Evolutionary conservation across 2,797 vertebrate genomes (phyloP), one percentile per base, ranked within the genome.

Genomic region (Acrocephalus scirpaceus): DNA sequence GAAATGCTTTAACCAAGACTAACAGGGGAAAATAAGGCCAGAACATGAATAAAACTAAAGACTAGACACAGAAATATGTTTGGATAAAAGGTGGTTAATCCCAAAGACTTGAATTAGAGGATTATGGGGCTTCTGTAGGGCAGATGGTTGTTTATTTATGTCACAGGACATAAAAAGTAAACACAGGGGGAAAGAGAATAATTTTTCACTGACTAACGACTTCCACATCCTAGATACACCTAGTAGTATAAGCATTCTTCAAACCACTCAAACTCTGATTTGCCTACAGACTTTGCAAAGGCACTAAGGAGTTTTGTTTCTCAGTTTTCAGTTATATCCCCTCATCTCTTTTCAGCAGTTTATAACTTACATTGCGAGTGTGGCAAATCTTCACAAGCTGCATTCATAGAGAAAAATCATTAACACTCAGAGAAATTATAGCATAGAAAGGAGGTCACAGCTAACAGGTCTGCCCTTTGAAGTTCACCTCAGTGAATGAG

Each of bases 51-150:
- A 92, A 90, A 8, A 66, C 38, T 56, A 36, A 79, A 84, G 60
- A 79, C 72, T 45, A 88, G 29, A 64, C 32, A 66, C n/a, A 88
- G 23, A 81, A 79, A 82, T 66, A 65, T 10, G 3, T 70, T 86
- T 76, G 67, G 88, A 73, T 90, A 81, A 81, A 92, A 93, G 64
- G 80, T 84, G 36, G n/a, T 75, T 86, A 95, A 95, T 79, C 74
- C 48, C n/a, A 78, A 88, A 78, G 70, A 64, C 58, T 44, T 76
- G 53, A 92, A 62, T 91, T 89, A 92, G 48, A 76, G 83, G 76
- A 90, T 76, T 92, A 84, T 17, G 19, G 48, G 48, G 56, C 56
- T 90, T 34, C 62, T 38, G 15, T 70, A 62, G 34, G 29, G 48
- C 64, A 91, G 64, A 89, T 74, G 16, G 56, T 83, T 74, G 32